phyloP scores from a whole-genome alignment of 1,140 invertebrate species.

The Orius insidiosus region DNA sequence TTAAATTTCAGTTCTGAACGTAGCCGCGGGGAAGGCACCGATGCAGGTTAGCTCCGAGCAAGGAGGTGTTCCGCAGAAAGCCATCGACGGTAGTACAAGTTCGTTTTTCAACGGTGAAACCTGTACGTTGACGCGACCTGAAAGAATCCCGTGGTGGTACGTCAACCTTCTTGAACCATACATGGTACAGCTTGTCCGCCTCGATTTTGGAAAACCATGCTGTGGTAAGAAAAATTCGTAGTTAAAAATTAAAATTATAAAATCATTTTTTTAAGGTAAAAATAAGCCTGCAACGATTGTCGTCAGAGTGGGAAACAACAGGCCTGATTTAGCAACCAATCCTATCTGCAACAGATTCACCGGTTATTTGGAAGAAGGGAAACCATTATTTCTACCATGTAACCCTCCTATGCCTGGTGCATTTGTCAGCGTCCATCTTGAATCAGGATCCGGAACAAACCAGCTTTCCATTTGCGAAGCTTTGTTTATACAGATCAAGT shows the following conservation, averaged over 20 bases:
- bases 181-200: constrained; percentile 80
- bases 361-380: constrained; percentile 70
- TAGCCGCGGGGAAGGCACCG: constrained; percentile 84
- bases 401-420: constrained; percentile 89
- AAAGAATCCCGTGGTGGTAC: constrained; percentile 84
- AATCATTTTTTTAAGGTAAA: constrained; percentile 27
- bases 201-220: constrained; percentile 83
- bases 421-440: constrained; percentile 81
- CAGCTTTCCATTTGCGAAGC: constrained; percentile 87
- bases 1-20: constrained; percentile 66
- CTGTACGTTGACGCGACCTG: constrained; percentile 69
- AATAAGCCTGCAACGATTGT: constrained; percentile 68
- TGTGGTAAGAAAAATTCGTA: constrained; percentile 67
- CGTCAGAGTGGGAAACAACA: constrained; percentile 81
- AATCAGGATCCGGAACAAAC: constrained; percentile 40
- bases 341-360: constrained; percentile 83
- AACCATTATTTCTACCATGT: constrained; percentile 80
- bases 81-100: constrained; percentile 77
- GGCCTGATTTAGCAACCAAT: constrained; percentile 83
- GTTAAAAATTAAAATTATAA: not conserved
- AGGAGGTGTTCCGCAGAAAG: constrained; percentile 72
- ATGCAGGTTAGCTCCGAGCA: constrained; percentile 80
- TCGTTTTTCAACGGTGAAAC: constrained; percentile 65
- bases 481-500: constrained; percentile 85
- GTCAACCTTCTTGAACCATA: constrained; percentile 87